Conservation (phyloP, 1,140 invertebrate genomes). For the Amphibalanus amphitrite region DNA sequence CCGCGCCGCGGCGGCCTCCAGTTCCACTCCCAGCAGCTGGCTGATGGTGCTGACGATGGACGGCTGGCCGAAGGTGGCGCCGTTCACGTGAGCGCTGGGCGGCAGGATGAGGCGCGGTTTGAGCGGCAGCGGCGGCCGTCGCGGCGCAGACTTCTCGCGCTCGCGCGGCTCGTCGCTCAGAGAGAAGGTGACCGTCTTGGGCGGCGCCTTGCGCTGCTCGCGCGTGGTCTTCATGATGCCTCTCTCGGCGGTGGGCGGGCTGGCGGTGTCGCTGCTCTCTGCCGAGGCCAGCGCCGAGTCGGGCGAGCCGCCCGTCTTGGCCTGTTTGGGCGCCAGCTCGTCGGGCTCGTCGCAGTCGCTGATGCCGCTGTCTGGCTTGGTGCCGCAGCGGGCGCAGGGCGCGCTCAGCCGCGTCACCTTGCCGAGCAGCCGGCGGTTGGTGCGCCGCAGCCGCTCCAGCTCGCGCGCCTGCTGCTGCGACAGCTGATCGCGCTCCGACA, state of each 20-base stretch:
- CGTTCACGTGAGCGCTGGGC: not conserved
- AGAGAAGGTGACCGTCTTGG: not conserved
- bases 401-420: not conserved
- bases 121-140: not conserved
- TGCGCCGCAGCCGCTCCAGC: not conserved
- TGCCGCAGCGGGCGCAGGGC: slow-evolving; percentile 1
- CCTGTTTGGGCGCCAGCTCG: not conserved
- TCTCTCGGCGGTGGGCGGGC: not conserved
- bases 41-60: not conserved
- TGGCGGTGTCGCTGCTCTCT: not conserved
- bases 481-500: not conserved
- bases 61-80: not conserved
- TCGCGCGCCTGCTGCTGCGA: not conserved
- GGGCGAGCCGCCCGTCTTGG: not conserved
- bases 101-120: not conserved
- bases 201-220: not conserved
- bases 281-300: not conserved
- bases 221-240: not conserved
- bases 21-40: not conserved
- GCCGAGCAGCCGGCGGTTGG: not conserved
- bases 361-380: slow-evolving; percentile 4
- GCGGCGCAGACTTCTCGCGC: not conserved
- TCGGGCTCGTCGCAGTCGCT: not conserved
- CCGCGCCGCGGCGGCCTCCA: not conserved
- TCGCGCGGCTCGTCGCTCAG: not conserved